Evolutionary conservation across 2,797 vertebrate species (phyloP).

Genomic region (Chaetodon trifasciatus): DNA sequence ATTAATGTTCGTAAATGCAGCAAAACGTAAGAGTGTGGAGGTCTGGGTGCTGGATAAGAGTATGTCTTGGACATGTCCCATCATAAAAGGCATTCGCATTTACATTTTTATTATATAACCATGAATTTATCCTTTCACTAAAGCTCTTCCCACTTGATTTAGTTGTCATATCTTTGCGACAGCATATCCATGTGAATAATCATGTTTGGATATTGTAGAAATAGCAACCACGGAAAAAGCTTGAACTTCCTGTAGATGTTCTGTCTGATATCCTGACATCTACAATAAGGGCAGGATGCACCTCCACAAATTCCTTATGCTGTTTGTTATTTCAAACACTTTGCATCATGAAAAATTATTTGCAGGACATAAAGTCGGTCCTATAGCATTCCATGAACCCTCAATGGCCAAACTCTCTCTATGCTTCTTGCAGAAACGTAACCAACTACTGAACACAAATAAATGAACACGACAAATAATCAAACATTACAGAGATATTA

Average conservation of each 20-base stretch:
- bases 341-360: conserved; percentile 12
- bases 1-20: background rate
- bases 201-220: background rate
- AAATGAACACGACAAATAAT: conserved; percentile 67
- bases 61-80: background rate
- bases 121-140: background rate
- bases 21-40: background rate
- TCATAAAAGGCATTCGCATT: background rate
- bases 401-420: conserved; percentile 71
- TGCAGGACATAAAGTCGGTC: conserved; percentile 2
- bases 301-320: conserved; percentile 11
- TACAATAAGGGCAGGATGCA: background rate
- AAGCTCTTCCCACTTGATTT: background rate
- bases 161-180: background rate
- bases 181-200: background rate
- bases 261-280: background rate
- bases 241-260: background rate
- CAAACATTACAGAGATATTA: conserved; percentile 58
- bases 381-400: background rate
- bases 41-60: background rate
- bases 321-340: conserved; percentile 13
- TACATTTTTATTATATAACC: conserved; percentile 3
- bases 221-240: background rate
- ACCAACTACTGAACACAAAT: conserved; percentile 58
- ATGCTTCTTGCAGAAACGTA: conserved; percentile 54